Evolutionary conservation across 1,140 invertebrate genomes (phyloP), one percentile per base, ranked within the genome.

Genomic region (Ips nitidus): DNA sequence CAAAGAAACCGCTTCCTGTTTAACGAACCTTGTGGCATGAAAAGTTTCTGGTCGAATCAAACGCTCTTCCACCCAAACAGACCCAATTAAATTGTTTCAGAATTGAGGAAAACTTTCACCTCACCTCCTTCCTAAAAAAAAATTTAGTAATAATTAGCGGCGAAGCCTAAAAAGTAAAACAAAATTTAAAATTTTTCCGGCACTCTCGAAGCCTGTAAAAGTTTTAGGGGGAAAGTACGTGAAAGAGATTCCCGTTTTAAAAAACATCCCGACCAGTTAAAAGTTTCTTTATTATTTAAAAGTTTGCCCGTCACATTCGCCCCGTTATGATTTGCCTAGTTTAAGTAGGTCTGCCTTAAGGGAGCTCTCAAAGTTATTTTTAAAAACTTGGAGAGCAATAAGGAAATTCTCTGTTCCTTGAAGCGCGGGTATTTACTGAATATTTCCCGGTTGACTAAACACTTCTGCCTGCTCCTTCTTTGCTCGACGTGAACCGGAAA

Each of bases 391-490:
- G 22, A 22, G 6, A 50, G 45, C 45, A 50, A 50, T 50, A 50
- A 50, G 45, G 45, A 50, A 50, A 8, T 50, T 50, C 45, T 50
- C 45, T 22, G 22, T 6, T 8, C 45, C 45, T 22, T 50, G 6
- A 22, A 6, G 7, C 45, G 45, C 45, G 62, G 22, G 69, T 69
- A 69, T 73, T 73, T 73, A 67, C 71, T 47, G 62, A 58, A 71
- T 36, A 71, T 73, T 71, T 71, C 47, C 66, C 69, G 53, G 65
- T 52, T 69, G 60, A 73, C 71, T 73, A 56, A 69, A 69, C 63
- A 63, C 47, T 63, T 71, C 52, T 62, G 22, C 40, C 41, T 39
- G 39, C 40, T 7, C 53, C 40, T 55, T 58, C 43, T 58, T 66
- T 66, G 22, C 22, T 22, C 22, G 22, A 22, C 22, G 22, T 22